Evolutionary conservation across 2,113 vertebrate genomes (phyloP), one percentile per base, ranked within the genome.

Genomic region (Felis chaus): DNA sequence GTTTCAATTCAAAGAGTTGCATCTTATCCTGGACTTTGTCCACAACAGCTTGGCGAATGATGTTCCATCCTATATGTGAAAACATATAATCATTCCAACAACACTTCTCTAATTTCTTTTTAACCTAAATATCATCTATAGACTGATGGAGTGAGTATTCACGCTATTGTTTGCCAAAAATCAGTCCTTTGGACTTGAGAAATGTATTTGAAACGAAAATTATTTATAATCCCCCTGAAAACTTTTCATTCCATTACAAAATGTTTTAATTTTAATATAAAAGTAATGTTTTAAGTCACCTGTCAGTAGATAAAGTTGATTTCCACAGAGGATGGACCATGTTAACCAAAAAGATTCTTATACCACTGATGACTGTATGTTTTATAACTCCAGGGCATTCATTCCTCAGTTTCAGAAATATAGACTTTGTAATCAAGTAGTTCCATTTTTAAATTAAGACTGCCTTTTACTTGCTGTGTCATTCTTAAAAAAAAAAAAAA

Each of bases 271-370:
- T 92, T 80, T 66, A 83, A 73, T 45, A 36, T 69, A 61, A 96
- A 95, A 84, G 16, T 66, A 53, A 55, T 88, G 31, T 91, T 79
- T 84, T 73, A 94, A 95, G n/a, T 88, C 36, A 66, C 5, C 45
- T 78, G 36, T 63, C 68, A 29, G 65, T 39, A 85, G 33, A 76
- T 66, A 63, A 80, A 85, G 5, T 74, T 71, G 9, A 84, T 85
- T 93, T 91, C 73, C 11, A 3, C 71, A 45, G 6, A 82, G 27
- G 19, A 50, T 65, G 31, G 19, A 57, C 25, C 41, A 79, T 48
- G 15, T 87, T 89, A 74, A 53, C 84, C 4, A 78, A 29, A 97
- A 80, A 71, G 21, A 18, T 76, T 53, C 31, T 71, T 93, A 83
- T 48, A 5, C 9, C 0, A 15, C 23, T 25, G 1, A 23, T n/a